Evolutionary conservation across 2,888 invertebrate genomes (phyloP).

Genomic region (Spicauda simplicius): DNA sequence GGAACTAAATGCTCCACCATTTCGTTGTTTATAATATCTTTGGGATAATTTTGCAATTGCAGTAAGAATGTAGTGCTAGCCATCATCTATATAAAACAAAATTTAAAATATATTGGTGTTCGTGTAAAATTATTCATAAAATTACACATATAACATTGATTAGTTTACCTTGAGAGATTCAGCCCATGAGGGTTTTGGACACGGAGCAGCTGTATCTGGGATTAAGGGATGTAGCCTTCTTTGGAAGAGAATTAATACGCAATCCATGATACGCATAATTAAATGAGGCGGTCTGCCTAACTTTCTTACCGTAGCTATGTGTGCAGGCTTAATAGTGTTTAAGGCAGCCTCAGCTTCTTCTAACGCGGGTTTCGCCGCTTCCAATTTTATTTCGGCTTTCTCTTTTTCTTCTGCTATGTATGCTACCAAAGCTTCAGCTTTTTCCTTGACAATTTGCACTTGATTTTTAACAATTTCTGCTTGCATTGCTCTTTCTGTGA

Average conservation of each 20-base stretch:
- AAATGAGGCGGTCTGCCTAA: conserved; percentile 97
- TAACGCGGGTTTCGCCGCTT: conserved; percentile 97
- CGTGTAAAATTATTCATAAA: neutral
- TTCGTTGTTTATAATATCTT: conserved; percentile 98
- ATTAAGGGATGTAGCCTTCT: conserved; percentile 92
- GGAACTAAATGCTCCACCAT: conserved; percentile 97
- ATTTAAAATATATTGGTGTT: neutral
- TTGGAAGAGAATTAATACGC: conserved; percentile 96
- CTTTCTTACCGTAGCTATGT: conserved; percentile 97
- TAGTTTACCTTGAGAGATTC: conserved; percentile 94
- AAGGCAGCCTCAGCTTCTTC: conserved; percentile 98
- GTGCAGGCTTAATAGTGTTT: conserved; percentile 98
- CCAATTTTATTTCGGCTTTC: conserved; percentile 95
- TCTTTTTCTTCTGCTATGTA: conserved; percentile 96
- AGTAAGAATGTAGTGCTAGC: conserved; percentile 96
- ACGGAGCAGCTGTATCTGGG: conserved; percentile 91
- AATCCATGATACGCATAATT: conserved; percentile 99
- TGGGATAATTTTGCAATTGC: conserved; percentile 97
- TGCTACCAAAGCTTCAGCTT: conserved; percentile 94
- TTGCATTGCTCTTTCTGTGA: conserved; percentile 96
- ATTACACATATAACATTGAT: neutral
- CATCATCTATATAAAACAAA: conserved; percentile 89
- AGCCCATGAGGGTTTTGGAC: conserved; percentile 97
- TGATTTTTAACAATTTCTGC: conserved; percentile 98
- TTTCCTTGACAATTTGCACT: conserved; percentile 97